These are phyloP conservation scores for Spondyliosoma cantharus DNA, from an alignment of 2,797 vertebrate genomes.

Conservation along the genomic window DNA sequence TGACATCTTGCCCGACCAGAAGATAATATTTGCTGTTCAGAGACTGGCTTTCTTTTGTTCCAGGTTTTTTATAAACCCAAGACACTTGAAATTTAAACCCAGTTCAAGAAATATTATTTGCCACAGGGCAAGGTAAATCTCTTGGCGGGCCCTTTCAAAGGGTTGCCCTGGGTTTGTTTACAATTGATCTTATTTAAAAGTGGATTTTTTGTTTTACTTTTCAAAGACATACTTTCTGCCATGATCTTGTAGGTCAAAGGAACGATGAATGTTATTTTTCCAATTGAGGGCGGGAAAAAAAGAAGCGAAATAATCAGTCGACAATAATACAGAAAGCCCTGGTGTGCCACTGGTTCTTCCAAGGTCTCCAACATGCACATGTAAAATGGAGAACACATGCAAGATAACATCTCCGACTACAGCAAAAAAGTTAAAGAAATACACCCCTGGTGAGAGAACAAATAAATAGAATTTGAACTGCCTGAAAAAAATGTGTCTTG, in stretches of 20 bases:
- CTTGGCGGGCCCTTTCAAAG: slow-evolving; percentile 88
- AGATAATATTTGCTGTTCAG: slow-evolving; percentile 88
- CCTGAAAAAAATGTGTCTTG: slow-evolving; percentile 48
- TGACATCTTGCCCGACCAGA: slow-evolving; percentile 87
- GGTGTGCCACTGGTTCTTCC: slow-evolving; percentile 67
- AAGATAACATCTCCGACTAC: slow-evolving; percentile 63
- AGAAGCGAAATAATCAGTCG: slow-evolving; percentile 79
- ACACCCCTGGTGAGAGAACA: slow-evolving; percentile 56
- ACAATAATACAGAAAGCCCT: slow-evolving; percentile 76
- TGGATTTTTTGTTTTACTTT: slow-evolving; percentile 87
- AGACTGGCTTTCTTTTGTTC: slow-evolving; percentile 88
- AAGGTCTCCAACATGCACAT: slow-evolving; percentile 66
- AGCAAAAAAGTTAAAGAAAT: slow-evolving; percentile 51
- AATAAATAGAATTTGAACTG: slow-evolving; percentile 63
- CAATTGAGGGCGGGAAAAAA: slow-evolving; percentile 71
- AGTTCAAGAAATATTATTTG: slow-evolving; percentile 90
- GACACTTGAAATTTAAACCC: slow-evolving; percentile 91
- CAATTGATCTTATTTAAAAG: slow-evolving; percentile 91
- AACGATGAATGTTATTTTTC: slow-evolving; percentile 80
- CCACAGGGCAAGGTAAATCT: slow-evolving; percentile 90
- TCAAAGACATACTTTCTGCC: slow-evolving; percentile 85
- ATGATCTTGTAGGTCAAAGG: slow-evolving; percentile 84
- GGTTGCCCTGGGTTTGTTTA: slow-evolving; percentile 89
- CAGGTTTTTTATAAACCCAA: slow-evolving; percentile 87
- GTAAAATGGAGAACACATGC: slow-evolving; percentile 76